Evolutionary conservation across 1,140 invertebrate species (phyloP).

Genomic region (Acyrthosiphon pisum): DNA sequence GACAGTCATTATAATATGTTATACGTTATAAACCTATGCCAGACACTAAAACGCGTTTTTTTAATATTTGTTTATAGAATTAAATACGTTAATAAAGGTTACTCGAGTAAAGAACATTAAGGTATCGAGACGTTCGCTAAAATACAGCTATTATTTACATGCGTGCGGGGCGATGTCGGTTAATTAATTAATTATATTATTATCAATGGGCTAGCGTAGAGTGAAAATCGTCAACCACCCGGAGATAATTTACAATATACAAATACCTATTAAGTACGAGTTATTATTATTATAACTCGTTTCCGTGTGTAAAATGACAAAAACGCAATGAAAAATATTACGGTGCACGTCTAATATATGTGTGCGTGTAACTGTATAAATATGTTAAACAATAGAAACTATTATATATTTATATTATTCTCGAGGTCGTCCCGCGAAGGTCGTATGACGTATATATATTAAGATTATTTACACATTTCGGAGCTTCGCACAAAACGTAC

Average conservation of each 20-base stretch:
- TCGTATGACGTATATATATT: slow-evolving; percentile 32
- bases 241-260: not conserved
- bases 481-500: not conserved
- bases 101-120: not conserved
- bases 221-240: not conserved
- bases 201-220: not conserved
- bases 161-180: too few relatives aligned
- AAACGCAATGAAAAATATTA: not conserved
- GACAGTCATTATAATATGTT: not conserved
- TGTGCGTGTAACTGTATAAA: not conserved
- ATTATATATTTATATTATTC: not conserved
- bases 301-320: not conserved
- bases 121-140: not conserved
- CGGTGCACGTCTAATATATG: not conserved
- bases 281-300: not conserved
- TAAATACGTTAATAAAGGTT: not conserved
- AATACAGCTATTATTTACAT: not conserved
- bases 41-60: not conserved
- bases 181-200: not conserved
- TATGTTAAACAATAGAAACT: not conserved
- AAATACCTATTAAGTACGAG: not conserved
- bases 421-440: not conserved
- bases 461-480: slow-evolving; percentile 34
- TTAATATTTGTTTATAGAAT: not conserved
- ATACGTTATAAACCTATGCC: too few relatives aligned